A percentile compares a stretch with the other conserved stretches of the same genome.
Evolutionary conservation across 2,888 invertebrate genomes (phyloP).

Genomic region (Gymnocheta viridis): DNA sequence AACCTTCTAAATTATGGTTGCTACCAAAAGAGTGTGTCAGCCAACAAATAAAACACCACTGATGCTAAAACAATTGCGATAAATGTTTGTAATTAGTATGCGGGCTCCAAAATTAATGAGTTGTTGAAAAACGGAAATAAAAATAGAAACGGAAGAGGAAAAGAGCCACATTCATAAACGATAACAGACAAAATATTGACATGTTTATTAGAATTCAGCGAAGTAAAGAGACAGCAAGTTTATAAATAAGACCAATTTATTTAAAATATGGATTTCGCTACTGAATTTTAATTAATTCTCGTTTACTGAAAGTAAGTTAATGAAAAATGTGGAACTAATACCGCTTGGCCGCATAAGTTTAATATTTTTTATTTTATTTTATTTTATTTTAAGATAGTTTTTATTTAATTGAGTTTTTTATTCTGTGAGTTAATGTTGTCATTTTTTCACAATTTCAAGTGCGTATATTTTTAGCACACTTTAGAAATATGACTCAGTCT

Average conservation of each 20-base stretch:
- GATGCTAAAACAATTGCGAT: constrained; percentile 22
- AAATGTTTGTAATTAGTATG: constrained; percentile 67
- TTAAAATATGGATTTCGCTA: too few relatives aligned
- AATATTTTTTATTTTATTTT: too few relatives aligned
- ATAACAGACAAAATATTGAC: constrained; percentile 35
- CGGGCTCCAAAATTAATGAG: constrained; percentile 60
- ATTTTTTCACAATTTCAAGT: too few relatives aligned
- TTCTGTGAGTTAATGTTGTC: too few relatives aligned
- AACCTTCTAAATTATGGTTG: constrained; percentile 57
- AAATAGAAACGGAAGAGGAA: neutral
- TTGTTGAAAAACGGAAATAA: constrained; percentile 24
- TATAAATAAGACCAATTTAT: constrained; percentile 11
- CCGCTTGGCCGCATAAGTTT: too few relatives aligned
- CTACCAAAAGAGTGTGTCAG: constrained; percentile 16
- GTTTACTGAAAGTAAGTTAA: too few relatives aligned
- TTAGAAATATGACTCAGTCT: too few relatives aligned
- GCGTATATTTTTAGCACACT: too few relatives aligned
- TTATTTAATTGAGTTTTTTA: too few relatives aligned
- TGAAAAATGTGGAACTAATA: too few relatives aligned
- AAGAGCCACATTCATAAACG: neutral
- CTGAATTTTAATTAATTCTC: too few relatives aligned
- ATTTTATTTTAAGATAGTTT: too few relatives aligned
- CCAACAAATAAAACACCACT: constrained; percentile 3
- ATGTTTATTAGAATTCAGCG: constrained; percentile 54
- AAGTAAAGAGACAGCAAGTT: neutral